phyloP scores from a whole-genome alignment of 2,797 vertebrate species.

The Epinephelus malabaricus region DNA sequence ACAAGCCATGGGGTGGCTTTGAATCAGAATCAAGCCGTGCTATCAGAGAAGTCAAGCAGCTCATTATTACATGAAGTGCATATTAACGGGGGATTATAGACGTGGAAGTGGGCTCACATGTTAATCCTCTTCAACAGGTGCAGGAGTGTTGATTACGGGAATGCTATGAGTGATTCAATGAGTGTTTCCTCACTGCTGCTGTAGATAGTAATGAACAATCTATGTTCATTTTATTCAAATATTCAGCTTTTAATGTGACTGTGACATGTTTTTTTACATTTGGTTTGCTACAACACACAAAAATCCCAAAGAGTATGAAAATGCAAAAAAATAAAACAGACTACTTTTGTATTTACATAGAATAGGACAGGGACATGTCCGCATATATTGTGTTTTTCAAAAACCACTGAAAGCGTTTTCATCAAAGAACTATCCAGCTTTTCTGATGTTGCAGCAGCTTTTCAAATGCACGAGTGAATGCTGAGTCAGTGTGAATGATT shows the following conservation, averaged over 20 bases:
- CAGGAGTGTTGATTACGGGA: conserved; percentile 60
- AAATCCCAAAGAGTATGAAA: neutral
- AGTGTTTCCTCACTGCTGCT: conserved; percentile 43
- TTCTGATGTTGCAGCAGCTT: conserved; percentile 27
- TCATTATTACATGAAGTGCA: conserved; percentile 73
- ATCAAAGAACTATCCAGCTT: neutral
- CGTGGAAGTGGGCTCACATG: conserved; percentile 62
- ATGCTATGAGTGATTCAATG: conserved; percentile 32
- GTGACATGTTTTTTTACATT: neutral
- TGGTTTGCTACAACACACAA: neutral
- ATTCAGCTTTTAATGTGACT: neutral
- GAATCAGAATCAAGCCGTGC: conserved; percentile 71
- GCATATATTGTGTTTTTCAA: neutral
- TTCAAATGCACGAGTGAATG: conserved; percentile 3
- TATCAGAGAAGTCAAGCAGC: conserved; percentile 75
- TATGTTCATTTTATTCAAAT: neutral
- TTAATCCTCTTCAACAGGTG: conserved; percentile 78
- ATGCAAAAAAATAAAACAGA: neutral
- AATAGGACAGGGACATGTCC: neutral
- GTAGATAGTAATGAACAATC: conserved; percentile 23
- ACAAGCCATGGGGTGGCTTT: conserved; percentile 40
- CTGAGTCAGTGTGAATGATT: conserved; percentile 34
- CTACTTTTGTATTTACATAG: neutral
- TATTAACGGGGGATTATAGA: conserved; percentile 76
- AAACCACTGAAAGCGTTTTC: conserved; percentile 1